Conservation (phyloP, 2,797 vertebrate species). For the Heliangelus exortis region DNA sequence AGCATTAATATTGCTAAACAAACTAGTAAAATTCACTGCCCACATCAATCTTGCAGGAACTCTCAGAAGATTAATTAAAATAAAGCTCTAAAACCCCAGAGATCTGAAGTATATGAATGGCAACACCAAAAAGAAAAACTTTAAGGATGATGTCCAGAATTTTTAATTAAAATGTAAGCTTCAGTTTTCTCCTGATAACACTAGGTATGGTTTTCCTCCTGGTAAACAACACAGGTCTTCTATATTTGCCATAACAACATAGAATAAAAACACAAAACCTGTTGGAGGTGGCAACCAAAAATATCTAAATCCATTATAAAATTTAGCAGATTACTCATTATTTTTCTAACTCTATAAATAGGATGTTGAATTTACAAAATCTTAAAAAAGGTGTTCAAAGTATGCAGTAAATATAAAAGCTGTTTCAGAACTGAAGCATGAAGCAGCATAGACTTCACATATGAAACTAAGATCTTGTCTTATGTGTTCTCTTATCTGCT, state of each 20-base stretch:
- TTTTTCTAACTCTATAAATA: not conserved
- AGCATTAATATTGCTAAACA: not conserved
- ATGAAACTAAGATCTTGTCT: constrained; percentile 32
- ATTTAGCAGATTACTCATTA: not conserved
- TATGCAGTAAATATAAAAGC: not conserved
- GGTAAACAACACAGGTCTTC: constrained; percentile 11
- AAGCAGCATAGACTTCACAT: not conserved
- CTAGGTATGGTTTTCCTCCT: not conserved
- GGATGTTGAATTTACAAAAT: not conserved
- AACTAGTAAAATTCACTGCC: not conserved
- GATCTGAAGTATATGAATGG: not conserved
- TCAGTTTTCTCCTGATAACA: not conserved
- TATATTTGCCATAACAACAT: constrained; percentile 8
- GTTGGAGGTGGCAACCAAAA: not conserved
- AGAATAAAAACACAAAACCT: not conserved
- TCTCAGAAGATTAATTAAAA: constrained; percentile 50
- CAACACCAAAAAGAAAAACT: constrained; percentile 33
- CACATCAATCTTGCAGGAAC: not conserved
- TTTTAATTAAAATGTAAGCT: constrained; percentile 16
- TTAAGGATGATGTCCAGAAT: not conserved
- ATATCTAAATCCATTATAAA: constrained; percentile 19
- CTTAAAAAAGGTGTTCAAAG: constrained; percentile 7
- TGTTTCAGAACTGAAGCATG: not conserved
- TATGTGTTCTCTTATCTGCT: constrained; percentile 15
- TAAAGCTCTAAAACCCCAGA: not conserved